Conservation (phyloP, 2,797 vertebrate species). For the Mus minutoides region DNA sequence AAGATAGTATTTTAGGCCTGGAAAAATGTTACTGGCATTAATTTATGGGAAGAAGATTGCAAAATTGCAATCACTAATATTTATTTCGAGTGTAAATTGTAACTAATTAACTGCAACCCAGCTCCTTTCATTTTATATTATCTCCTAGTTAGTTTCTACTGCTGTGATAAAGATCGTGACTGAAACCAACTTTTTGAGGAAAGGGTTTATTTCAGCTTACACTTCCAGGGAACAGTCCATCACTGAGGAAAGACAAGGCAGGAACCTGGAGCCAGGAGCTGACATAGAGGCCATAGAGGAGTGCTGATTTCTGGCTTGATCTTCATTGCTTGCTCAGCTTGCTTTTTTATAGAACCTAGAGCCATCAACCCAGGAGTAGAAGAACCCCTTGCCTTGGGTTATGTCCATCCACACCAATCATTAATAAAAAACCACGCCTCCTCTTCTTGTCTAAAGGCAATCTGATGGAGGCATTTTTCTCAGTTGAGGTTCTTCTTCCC, state of each 20-base stretch:
- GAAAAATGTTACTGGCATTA: constrained; percentile 7
- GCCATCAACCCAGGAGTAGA: neutral
- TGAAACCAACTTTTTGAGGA: neutral
- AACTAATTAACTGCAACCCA: constrained; percentile 28
- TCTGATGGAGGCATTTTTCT: neutral
- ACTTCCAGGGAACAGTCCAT: neutral
- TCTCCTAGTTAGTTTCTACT: neutral
- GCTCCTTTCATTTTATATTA: neutral
- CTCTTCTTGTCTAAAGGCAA: neutral
- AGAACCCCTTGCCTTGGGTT: neutral
- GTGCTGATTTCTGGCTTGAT: neutral
- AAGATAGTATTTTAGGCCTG: constrained; percentile 30
- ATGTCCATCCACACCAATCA: neutral
- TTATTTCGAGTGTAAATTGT: constrained; percentile 39
- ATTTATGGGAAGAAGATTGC: constrained; percentile 43
- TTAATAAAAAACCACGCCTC: neutral
- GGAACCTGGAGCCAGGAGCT: neutral
- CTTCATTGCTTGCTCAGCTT: neutral
- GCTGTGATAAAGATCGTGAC: neutral
- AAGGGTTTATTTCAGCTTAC: neutral
- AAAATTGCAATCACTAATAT: constrained; percentile 14
- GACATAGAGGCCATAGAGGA: neutral
- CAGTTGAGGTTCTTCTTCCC: neutral
- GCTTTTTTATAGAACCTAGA: neutral
- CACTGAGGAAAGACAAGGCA: neutral